These are phyloP conservation scores for Lithophane leautieri DNA, from an alignment of 2,888 invertebrate species.

Conservation along the genomic window DNA sequence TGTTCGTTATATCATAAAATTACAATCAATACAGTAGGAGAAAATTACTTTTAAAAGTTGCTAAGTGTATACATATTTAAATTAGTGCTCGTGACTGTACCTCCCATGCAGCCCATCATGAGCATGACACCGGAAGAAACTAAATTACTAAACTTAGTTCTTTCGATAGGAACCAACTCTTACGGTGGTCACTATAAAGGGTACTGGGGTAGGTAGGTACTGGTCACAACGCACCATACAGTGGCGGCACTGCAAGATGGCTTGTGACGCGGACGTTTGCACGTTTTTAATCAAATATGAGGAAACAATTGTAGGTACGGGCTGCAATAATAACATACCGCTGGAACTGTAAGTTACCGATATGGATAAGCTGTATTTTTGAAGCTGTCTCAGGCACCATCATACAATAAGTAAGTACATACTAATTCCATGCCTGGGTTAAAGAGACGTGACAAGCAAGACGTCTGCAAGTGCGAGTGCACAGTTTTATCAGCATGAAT, in stretches of 20 bases:
- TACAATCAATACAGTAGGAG: no score
- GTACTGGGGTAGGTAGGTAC: no score
- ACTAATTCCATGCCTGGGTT: not conserved
- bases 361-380: not conserved
- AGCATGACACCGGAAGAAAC: not conserved
- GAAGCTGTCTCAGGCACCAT: not conserved
- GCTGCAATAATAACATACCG: not conserved
- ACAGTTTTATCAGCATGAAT: slow-evolving; percentile 13
- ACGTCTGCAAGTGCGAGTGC: no score
- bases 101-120: not conserved
- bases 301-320: not conserved
- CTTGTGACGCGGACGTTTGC: not conserved
- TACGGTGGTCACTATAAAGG: not conserved
- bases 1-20: no score
- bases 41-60: no score
- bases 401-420: not conserved
- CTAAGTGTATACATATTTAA: no score
- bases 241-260: not conserved
- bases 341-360: not conserved
- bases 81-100: no score
- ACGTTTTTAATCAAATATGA: not conserved
- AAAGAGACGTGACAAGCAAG: not conserved
- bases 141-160: not conserved
- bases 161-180: not conserved
- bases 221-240: not conserved